Base-by-base conservation (phyloP, 2,797 vertebrate species). In the Lacerta agilis region DNA sequence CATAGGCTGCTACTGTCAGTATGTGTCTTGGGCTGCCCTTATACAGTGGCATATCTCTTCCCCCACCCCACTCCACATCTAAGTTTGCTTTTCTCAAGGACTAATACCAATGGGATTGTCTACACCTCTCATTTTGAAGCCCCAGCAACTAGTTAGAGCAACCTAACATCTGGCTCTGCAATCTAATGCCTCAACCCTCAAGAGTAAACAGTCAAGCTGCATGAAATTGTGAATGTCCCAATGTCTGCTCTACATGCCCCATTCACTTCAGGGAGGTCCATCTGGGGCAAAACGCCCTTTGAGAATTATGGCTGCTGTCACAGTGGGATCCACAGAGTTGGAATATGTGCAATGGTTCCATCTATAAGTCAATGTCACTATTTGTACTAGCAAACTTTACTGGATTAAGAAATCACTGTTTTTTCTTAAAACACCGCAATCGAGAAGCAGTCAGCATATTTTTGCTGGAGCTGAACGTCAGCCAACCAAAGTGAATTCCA, bases 381-480 rank as follows among this genome's bases (percentile, higher is more conserved):
- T 96, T 96, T 94, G 91, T 95, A 95, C 96, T 97, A 97, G 95
- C 95, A 97, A 96, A 97, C 96, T 88, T 55, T 43, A 49, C 71
- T 94, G 92, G 95, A 95, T 97, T 90, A 97, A 97, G 96, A 97
- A 97, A 97, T 96, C 96, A 80, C 89, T 96, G 95, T 94, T 96
- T 91, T 91, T 95, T 96, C 95, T 96, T 95, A 92, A 96, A 91
- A 89, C 85, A n/a, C 94, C 93, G 93, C 93, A 93, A 95, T 96
- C 96, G 88, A 95, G 94, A 95, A 91, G 94, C 91, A 94, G 94
- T 95, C 93, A 96, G 94, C 94, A 91, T 85, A 95, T 96, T 97
- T 97, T 89, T 90, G 64, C 94, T 85, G 82, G 92, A 94, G 93
- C 79, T 0, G 90, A 87, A 86, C 89, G 90, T 94, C 94, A 93